A percentile compares a stretch with the other conserved stretches of the same genome.
Evolutionary conservation across 53 echinoderm and acorn worm species (phyloP).

Genomic region (Temnopleurus reevesii): DNA sequence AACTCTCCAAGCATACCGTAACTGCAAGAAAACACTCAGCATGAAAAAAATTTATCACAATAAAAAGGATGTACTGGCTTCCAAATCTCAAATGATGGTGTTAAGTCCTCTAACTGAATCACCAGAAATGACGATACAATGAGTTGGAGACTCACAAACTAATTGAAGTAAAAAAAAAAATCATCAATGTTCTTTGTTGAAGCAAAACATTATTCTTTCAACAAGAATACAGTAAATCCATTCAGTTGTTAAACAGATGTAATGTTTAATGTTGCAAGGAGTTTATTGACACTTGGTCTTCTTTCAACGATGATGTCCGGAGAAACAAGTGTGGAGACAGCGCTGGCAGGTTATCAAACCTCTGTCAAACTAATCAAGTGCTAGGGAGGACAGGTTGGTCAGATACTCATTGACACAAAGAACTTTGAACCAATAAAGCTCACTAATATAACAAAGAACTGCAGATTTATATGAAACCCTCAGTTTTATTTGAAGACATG

Average conservation of each 20-base stretch:
- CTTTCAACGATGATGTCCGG: neutral
- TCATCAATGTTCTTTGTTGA: neutral
- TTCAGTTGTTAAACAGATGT: neutral
- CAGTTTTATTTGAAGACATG: no score
- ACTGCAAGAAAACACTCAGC: neutral
- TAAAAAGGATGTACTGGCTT: neutral
- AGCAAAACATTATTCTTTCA: neutral
- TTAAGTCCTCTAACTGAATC: no score
- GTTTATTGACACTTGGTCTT: no score
- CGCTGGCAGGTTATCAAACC: neutral
- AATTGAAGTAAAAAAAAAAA: no score
- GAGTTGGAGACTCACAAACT: no score
- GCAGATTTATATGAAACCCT: no score
- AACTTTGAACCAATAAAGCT: no score
- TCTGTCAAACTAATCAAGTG: constrained; percentile 6
- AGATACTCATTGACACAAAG: no score
- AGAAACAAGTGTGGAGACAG: constrained; percentile 9
- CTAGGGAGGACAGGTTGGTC: neutral
- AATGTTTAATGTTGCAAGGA: neutral
- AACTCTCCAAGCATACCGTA: no score
- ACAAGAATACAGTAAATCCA: neutral
- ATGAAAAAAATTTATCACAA: neutral
- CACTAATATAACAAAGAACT: no score
- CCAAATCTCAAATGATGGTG: neutral
- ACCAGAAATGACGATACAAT: no score